Conservation (phyloP, 2,113 vertebrate species). For the Muntiacus reevesi region DNA sequence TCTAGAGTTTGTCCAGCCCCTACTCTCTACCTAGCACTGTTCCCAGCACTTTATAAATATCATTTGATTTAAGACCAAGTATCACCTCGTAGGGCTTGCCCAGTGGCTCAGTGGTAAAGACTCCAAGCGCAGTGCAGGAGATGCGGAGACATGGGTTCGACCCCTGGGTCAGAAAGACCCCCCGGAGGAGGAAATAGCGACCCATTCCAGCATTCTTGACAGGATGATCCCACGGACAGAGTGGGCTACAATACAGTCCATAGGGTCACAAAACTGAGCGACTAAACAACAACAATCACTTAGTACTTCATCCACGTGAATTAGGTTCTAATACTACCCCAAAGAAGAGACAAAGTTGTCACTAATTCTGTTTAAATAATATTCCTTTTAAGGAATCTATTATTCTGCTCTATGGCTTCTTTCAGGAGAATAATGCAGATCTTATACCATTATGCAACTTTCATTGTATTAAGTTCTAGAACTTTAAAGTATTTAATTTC, state of each 20-base stretch:
- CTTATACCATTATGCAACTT: neutral
- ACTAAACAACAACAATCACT: neutral
- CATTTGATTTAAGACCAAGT: neutral
- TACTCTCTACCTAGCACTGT: neutral
- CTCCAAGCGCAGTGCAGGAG: neutral
- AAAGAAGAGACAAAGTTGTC: neutral
- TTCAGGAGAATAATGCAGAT: neutral
- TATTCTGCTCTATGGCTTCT: neutral
- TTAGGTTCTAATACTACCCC: neutral
- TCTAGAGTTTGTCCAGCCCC: neutral
- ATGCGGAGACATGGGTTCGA: neutral
- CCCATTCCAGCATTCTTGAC: neutral
- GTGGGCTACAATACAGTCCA: neutral
- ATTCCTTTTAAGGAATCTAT: neutral
- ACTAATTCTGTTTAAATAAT: neutral
- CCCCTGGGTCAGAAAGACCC: neutral
- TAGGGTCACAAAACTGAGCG: neutral
- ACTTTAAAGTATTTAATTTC: conserved; percentile 1
- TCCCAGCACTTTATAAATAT: neutral
- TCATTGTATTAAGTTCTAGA: neutral
- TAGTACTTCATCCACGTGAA: neutral
- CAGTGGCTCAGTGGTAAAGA: neutral
- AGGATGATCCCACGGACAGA: neutral
- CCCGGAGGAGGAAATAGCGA: neutral
- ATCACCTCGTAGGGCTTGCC: neutral